Conservation (phyloP, 2,797 vertebrate species). For the Erethizon dorsatum region DNA sequence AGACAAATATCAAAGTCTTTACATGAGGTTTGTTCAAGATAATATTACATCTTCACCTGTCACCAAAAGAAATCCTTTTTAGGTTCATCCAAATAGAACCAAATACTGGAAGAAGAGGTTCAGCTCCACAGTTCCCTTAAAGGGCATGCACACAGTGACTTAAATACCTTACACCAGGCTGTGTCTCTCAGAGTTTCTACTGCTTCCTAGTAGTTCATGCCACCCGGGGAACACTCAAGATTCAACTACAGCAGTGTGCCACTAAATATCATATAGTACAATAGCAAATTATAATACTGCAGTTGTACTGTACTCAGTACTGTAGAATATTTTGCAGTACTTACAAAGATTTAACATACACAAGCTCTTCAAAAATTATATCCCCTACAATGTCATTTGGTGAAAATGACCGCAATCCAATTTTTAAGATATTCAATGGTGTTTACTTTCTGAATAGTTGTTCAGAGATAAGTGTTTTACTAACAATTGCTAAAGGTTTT, state of each 20-base stretch:
- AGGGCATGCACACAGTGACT: neutral
- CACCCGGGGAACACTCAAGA: neutral
- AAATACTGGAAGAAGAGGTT: neutral
- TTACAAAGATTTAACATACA: neutral
- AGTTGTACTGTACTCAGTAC: neutral
- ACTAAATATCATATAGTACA: neutral
- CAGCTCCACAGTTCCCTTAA: neutral
- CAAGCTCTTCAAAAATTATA: neutral
- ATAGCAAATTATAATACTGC: neutral
- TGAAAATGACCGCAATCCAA: too few species aligned
- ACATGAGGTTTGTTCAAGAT: neutral
- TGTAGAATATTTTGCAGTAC: neutral
- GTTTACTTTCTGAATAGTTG: neutral
- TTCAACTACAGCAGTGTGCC: neutral
- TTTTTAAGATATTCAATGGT: neutral
- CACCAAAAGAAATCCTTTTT: neutral
- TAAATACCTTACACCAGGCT: neutral
- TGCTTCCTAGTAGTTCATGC: neutral
- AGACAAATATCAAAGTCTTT: conserved; percentile 41
- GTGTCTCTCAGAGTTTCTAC: neutral
- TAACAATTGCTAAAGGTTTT: neutral
- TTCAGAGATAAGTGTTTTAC: neutral
- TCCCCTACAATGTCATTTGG: neutral
- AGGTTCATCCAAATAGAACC: neutral
- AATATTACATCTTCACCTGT: neutral